A percentile compares a stretch with the other conserved stretches of the same genome.
Evolutionary conservation across 2,113 vertebrate genomes (phyloP).

Genomic region (Epinephelus moara): DNA sequence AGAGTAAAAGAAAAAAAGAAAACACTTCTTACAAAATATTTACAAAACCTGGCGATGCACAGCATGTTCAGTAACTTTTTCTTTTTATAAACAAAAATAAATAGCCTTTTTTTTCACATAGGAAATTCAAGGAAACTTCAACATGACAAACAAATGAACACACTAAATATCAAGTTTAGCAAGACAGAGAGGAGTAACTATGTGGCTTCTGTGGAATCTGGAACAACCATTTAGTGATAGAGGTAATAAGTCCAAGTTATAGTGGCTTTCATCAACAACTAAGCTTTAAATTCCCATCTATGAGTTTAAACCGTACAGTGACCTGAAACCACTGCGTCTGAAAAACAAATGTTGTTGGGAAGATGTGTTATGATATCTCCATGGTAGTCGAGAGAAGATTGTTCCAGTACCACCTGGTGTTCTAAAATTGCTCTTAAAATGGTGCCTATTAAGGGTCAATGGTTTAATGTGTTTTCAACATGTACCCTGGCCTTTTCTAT

Average conservation of each 20-base stretch:
- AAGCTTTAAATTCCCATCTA: conserved; percentile 8
- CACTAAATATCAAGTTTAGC: conserved; percentile 61
- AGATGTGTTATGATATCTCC: background rate
- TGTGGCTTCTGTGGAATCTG: conserved; percentile 41
- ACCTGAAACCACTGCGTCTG: conserved; percentile 21
- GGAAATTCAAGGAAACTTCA: conserved; percentile 74
- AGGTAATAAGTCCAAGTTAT: conserved; percentile 31
- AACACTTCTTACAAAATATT: conserved; percentile 83
- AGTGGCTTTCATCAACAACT: conserved; percentile 38
- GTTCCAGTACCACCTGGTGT: conserved; percentile 3
- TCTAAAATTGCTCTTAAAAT: background rate
- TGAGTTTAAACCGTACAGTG: conserved; percentile 18
- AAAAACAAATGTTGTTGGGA: background rate
- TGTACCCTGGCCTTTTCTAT: background rate
- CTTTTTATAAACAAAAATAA: conserved; percentile 86
- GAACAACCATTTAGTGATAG: conserved; percentile 34
- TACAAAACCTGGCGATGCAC: conserved; percentile 87
- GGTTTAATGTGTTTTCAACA: background rate
- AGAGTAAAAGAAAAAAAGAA: conserved; percentile 67
- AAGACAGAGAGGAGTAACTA: conserved; percentile 49
- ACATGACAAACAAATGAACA: conserved; percentile 66
- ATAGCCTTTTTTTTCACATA: conserved; percentile 82
- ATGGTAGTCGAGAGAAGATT: background rate
- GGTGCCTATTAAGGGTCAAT: background rate
- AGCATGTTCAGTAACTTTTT: conserved; percentile 84